Evolutionary conservation across 2,888 invertebrate species (phyloP), one percentile per base, ranked within the genome.

Genomic region (Eupithecia subfuscata): DNA sequence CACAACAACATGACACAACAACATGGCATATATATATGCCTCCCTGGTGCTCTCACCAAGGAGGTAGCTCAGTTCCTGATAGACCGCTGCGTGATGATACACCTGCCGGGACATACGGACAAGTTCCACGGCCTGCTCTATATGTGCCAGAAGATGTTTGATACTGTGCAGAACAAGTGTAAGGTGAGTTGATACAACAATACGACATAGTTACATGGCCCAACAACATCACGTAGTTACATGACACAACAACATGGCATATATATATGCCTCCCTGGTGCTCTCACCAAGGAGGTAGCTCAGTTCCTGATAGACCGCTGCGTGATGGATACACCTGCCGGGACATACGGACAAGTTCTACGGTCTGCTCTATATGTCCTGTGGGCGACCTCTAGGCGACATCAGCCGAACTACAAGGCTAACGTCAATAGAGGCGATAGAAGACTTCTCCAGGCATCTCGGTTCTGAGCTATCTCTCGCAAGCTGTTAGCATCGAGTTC

Each of bases 141-240:
- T 83, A 99, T 99, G 98, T 96, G 97, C 0, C 97, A 98, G 89
- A 99, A 99, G 90, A 91, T 99, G 73, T 99, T 97, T 88, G 96
- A 96, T 78, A 96, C 98, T 80, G 97, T 97, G 0, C 97, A 97
- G 90, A 97, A 97, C 76, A 97, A 97, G 86, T 97, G 97, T 88
- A 97, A 97, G 83, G 93, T 95, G 40, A 40, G 70, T 34, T 30
- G 30, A 30, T 3, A 30, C 3, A 30, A 30, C 30, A 30, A 30
- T 3, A 30, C 5, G 34, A 34, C 7, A 34, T 34, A 34, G 2
- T 7, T 7, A 34, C 34, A 34, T 34, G 34, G 5, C 6, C 5
- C 34, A 34, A 34, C 34, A 34, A 34, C 34, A 34, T 34, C 3
- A 34, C 0, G 5, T 5, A 34, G 34, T 5, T 34, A 34, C 34